Base-by-base conservation (phyloP, 2,113 vertebrate species). In the Hippoglossus stenolepis region DNA sequence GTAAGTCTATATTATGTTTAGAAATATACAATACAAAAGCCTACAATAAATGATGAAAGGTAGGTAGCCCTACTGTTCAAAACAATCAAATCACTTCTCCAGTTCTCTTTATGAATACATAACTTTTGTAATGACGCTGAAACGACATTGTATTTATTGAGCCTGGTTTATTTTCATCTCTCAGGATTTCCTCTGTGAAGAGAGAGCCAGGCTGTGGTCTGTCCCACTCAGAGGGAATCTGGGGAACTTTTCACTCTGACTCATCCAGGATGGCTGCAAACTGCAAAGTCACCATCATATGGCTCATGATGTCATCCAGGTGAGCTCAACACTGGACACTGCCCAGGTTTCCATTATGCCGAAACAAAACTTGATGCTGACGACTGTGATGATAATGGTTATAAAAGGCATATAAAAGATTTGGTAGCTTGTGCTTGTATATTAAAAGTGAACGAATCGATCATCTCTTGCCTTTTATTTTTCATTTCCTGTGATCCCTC, bases 171-270 rank as follows among this genome's bases (percentile, higher is more conserved):
- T 63, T 64, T 76, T 43, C 26, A 15, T 45, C 31, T 17, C 11
- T 14, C 2, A 3, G 12, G 23, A 56, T 67, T 53, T 57, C 61
- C 54, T 85, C 67, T 65, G 70, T 45, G 23, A 58, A 58, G 51
- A 20, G 0, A 43, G 2, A 53, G 5, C 4, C 4, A 18, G 23
- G 38, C 40, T 51, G 1, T 13, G 47, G 47, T 71, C 20, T 14
- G 3, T 9, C 5, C n/a, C 17, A 24, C 8, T 2, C 71, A 20
- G 11, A 73, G 43, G 51, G 64, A 72, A 77, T 60, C 21, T 38
- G 2, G 31, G 71, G 70, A 83, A 75, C 61, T 83, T 75, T 71
- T 1, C n/a, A 31, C 38, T 82, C 23, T 92, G 89, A 89, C 58
- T 91, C 85, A 88, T 14, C 2, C 40, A 21, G 14, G 5, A 51